These are phyloP conservation scores for Sardina pilchardus DNA, from an alignment of 2,113 vertebrate species.

Conservation along the genomic window DNA sequence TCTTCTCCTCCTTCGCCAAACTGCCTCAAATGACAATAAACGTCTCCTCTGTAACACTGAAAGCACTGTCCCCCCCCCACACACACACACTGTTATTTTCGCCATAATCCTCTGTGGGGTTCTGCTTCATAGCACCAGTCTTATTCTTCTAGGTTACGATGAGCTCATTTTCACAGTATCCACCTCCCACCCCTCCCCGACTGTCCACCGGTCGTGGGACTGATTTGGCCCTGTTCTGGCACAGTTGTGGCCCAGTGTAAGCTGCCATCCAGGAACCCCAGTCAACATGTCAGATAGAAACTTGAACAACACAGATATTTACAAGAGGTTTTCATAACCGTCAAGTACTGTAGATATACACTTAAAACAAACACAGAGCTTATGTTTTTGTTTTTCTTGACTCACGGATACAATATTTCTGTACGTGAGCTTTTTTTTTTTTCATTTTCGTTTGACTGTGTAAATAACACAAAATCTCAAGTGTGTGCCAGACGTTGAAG, in stretches of 20 bases:
- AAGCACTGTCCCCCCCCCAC: slow-evolving; percentile 44
- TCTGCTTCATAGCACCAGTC: slow-evolving; percentile 42
- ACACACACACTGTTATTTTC: slow-evolving; percentile 35
- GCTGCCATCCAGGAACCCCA: slow-evolving; percentile 18
- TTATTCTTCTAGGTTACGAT: slow-evolving; percentile 43
- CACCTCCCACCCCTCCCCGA: background rate
- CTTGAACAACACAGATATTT: slow-evolving; percentile 64
- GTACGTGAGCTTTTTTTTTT: background rate
- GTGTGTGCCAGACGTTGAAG: background rate
- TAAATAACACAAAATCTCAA: slow-evolving; percentile 16
- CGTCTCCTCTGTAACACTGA: slow-evolving; percentile 43
- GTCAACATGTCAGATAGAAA: slow-evolving; percentile 56
- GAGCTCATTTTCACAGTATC: slow-evolving; percentile 47
- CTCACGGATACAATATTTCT: background rate
- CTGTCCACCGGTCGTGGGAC: background rate
- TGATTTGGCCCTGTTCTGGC: background rate
- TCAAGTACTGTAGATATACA: slow-evolving; percentile 12
- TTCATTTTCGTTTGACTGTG: background rate
- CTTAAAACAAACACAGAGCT: slow-evolving; percentile 4
- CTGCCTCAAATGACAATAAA: slow-evolving; percentile 44
- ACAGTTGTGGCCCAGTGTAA: background rate
- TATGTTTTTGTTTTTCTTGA: background rate
- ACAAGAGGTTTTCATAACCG: slow-evolving; percentile 41
- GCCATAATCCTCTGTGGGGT: slow-evolving; percentile 33
- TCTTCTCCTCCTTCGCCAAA: slow-evolving; percentile 49